A percentile compares a stretch with the other conserved stretches of the same genome.
Conservation (phyloP, 2,113 vertebrate species). For the Pygoscelis adeliae region DNA sequence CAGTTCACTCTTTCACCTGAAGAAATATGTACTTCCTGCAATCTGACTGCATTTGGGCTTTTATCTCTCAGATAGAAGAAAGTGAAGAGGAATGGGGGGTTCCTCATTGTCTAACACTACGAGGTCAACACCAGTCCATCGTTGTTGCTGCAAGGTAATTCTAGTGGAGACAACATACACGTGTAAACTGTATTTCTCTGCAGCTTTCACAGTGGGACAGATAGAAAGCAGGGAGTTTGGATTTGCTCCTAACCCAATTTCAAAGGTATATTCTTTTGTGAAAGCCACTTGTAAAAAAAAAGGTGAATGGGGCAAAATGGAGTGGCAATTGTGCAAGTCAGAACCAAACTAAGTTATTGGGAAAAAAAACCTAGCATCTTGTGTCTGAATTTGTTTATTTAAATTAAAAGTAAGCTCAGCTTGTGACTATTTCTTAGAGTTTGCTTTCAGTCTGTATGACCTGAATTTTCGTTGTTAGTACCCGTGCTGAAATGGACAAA, state of each 20-base stretch:
- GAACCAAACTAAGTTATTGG: not conserved
- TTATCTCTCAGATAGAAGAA: slow-evolving; percentile 85
- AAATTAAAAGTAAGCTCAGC: not conserved
- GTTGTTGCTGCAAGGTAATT: slow-evolving; percentile 92
- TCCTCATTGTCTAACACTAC: slow-evolving; percentile 91
- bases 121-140: slow-evolving; percentile 89
- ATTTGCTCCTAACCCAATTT: not conserved
- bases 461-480: slow-evolving; percentile 69
- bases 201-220: not conserved
- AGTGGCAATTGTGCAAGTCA: not conserved
- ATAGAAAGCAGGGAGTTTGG: not conserved
- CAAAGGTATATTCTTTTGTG: not conserved
- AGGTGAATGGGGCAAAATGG: not conserved
- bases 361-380: not conserved
- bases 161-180: not conserved
- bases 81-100: slow-evolving; percentile 97
- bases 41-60: not conserved
- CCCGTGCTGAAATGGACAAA: slow-evolving; percentile 88
- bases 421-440: not conserved
- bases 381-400: not conserved
- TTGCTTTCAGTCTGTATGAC: not conserved
- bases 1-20: not conserved
- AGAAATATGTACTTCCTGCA: not conserved
- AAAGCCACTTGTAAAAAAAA: not conserved
- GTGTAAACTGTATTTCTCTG: not conserved